phyloP scores from a whole-genome alignment of 2,888 invertebrate genomes.

The Ochropleura plecta region DNA sequence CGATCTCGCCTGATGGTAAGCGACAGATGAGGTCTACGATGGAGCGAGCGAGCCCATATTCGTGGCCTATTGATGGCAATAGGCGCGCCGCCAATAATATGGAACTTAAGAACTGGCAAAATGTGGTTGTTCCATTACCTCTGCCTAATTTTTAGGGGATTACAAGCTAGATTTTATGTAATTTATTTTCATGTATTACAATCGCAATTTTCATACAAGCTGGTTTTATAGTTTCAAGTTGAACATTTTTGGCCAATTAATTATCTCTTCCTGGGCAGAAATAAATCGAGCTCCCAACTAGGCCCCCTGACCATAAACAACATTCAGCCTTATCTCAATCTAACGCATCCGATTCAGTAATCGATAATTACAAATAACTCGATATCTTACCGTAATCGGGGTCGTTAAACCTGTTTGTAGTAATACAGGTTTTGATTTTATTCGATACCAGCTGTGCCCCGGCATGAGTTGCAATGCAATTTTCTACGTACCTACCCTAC shows the following conservation, averaged over 20 bases:
- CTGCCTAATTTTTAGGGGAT: too few relatives aligned
- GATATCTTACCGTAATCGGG: constrained; percentile 33
- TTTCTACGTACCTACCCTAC: too few relatives aligned
- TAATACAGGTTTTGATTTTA: constrained; percentile 46
- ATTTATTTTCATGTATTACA: background rate
- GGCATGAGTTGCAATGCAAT: too few relatives aligned
- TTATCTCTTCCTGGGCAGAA: background rate
- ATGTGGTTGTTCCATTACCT: too few relatives aligned
- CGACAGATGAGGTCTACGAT: too few relatives aligned
- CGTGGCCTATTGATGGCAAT: too few relatives aligned
- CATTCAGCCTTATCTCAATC: constrained; percentile 34
- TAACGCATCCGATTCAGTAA: constrained; percentile 40
- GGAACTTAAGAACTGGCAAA: too few relatives aligned
- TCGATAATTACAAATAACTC: constrained; percentile 62
- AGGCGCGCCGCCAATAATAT: too few relatives aligned
- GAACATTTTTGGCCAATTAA: background rate
- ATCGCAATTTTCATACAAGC: background rate
- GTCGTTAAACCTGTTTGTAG: constrained; percentile 50
- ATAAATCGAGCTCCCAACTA: background rate
- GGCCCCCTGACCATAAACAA: background rate
- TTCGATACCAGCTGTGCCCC: background rate
- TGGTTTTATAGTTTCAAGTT: background rate
- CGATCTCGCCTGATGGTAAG: too few relatives aligned
- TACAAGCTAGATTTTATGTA: background rate
- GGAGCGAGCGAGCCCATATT: too few relatives aligned